Evolutionary conservation across 2,113 vertebrate genomes (phyloP).

Genomic region (Cochlearius cochlearius): DNA sequence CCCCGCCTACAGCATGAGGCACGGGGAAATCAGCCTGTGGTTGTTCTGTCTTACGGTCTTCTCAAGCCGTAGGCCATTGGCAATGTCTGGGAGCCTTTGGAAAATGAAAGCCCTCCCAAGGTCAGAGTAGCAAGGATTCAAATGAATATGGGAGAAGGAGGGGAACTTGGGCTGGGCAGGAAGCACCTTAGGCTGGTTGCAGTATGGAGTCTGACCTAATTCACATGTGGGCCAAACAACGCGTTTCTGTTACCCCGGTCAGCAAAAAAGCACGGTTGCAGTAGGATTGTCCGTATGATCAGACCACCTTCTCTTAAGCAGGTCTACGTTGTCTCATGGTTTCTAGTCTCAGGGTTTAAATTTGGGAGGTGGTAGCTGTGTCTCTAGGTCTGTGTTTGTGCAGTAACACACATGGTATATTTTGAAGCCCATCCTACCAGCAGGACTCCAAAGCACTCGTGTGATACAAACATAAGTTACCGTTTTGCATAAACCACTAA

Average conservation of each 20-base stretch:
- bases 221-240: neutral
- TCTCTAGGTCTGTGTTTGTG: neutral
- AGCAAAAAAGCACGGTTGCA: neutral
- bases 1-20: neutral
- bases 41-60: neutral
- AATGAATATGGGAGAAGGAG: neutral
- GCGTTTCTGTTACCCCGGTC: neutral
- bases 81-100: neutral
- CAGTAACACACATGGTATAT: neutral
- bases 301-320: neutral
- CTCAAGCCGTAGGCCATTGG: fast-evolving
- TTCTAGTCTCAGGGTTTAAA: neutral
- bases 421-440: neutral
- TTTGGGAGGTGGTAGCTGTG: neutral
- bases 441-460: neutral
- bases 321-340: neutral
- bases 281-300: neutral
- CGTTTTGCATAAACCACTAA: neutral
- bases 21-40: neutral
- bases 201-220: neutral
- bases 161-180: neutral
- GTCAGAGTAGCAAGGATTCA: neutral
- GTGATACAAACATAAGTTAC: neutral
- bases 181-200: neutral
- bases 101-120: neutral